Percentiles rank a stretch among this genome's conserved stretches.
These are phyloP conservation scores for Gadus macrocephalus DNA, from an alignment of 2,113 vertebrate species.

Conservation along the genomic window DNA sequence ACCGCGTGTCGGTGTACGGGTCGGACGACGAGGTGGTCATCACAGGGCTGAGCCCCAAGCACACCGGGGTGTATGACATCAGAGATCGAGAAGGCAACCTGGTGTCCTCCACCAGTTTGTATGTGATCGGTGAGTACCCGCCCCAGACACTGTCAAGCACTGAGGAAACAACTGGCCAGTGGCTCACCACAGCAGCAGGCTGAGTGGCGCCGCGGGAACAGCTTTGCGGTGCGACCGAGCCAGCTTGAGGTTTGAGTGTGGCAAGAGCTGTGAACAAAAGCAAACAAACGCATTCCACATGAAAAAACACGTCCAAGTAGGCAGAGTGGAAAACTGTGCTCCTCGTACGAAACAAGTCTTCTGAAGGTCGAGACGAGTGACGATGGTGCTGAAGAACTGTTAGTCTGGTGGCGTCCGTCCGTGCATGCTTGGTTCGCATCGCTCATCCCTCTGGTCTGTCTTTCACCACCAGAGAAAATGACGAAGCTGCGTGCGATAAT, in stretches of 20 bases:
- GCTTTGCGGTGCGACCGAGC: constrained; percentile 86
- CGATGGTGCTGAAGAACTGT: background rate
- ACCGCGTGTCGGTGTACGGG: constrained; percentile 59
- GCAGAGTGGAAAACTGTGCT: background rate
- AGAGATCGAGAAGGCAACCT: constrained; percentile 61
- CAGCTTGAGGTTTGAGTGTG: constrained; percentile 94
- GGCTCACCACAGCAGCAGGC: constrained; percentile 80
- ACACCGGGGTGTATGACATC: constrained; percentile 67
- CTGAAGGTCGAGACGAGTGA: no score
- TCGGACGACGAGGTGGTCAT: constrained; percentile 51
- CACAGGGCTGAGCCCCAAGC: constrained; percentile 46
- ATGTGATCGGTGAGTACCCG: constrained; percentile 58
- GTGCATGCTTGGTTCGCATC: background rate
- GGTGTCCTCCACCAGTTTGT: constrained; percentile 62
- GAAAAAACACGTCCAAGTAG: background rate
- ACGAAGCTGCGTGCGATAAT: constrained; percentile 53
- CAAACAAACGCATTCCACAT: background rate
- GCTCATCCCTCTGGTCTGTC: background rate
- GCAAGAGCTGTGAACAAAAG: constrained; percentile 79
- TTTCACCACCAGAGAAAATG: constrained; percentile 42
- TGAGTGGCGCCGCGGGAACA: constrained; percentile 72
- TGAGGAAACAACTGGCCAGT: background rate
- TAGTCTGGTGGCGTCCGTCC: background rate
- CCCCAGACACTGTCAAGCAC: background rate
- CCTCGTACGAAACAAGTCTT: background rate